Evolutionary conservation across 53 echinoderm and acorn worm species (phyloP), one percentile per base, ranked within the genome.

Genomic region (Luidia sarsii): DNA sequence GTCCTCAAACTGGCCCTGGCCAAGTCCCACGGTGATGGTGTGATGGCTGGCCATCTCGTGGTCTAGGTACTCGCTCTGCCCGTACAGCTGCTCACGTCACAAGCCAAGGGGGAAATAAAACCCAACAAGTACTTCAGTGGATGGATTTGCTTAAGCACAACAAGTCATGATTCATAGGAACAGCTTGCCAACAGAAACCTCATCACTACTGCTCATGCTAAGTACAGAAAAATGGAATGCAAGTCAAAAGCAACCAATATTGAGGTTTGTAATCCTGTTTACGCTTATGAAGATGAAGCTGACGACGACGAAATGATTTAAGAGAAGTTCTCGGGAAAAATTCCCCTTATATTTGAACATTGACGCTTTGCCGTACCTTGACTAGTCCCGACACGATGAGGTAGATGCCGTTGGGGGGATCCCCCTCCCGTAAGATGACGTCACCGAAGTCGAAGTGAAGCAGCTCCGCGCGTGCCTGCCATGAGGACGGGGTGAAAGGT

Each of bases 361-460:
- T 7, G 16, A 20, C 16, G 14, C 14, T 15, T 35, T 77, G 55
- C 0, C 85, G 25, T 83, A 95, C 95, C 90, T 90, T 95, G 19
- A 92, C 90, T 45, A 95, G 84, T 20, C 95, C 95, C 5, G 95
- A 95, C 19, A 95, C 92, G 37, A 95, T 92, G 24, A 95, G 88
- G 50, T 87, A 95, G 33, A 95, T 88, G 4, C 95, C 92, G 31
- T 95, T 89, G 0, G 95, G 90, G 48, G 25, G 50, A 31, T 95
- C 95, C 2, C 92, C 95, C 39, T 95, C 90, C 21, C 82, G 71
- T 25, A 95, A 77, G 13, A 95, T 90, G n/a, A 95, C 75, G 24
- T 95, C 95, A 33, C 85, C 85, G 41, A 87, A 95, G 73, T 95
- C 95, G 45, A 84, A 95, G 51, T 92, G 95, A 14, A 87, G 86